phyloP scores from a whole-genome alignment of 2,113 vertebrate species.

The Psephotus haematonotus region DNA sequence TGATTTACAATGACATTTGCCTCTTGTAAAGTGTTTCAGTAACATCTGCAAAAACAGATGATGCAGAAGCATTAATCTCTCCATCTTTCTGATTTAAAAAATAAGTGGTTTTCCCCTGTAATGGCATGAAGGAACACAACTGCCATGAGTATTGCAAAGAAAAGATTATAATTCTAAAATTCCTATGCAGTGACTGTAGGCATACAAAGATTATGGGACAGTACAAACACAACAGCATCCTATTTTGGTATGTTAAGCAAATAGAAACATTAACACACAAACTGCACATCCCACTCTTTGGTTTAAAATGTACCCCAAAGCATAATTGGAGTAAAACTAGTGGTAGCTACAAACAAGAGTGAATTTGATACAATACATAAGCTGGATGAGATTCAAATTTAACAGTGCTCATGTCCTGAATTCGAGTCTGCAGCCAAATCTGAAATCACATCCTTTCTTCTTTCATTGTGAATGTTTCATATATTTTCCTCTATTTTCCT shows the following conservation, averaged over 20 bases:
- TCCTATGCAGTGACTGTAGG: background rate
- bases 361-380: background rate
- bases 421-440: conserved; percentile 1
- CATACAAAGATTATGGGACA: background rate
- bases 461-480: background rate
- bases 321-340: background rate
- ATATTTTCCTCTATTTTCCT: background rate
- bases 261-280: background rate
- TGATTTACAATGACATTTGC: conserved; percentile 43
- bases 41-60: conserved; percentile 47
- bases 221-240: background rate
- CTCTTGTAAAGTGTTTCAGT: background rate
- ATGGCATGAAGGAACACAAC: background rate
- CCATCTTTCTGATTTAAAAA: background rate
- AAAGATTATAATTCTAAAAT: conserved; percentile 6
- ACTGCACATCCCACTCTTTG: background rate
- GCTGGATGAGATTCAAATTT: background rate
- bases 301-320: background rate
- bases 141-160: background rate
- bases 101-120: background rate
- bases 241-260: background rate
- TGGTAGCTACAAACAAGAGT: background rate
- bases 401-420: background rate
- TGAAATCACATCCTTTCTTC: background rate
- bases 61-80: conserved; percentile 30